phyloP scores from a whole-genome alignment of 2,797 vertebrate species.

The Leptatherina wallacei region DNA sequence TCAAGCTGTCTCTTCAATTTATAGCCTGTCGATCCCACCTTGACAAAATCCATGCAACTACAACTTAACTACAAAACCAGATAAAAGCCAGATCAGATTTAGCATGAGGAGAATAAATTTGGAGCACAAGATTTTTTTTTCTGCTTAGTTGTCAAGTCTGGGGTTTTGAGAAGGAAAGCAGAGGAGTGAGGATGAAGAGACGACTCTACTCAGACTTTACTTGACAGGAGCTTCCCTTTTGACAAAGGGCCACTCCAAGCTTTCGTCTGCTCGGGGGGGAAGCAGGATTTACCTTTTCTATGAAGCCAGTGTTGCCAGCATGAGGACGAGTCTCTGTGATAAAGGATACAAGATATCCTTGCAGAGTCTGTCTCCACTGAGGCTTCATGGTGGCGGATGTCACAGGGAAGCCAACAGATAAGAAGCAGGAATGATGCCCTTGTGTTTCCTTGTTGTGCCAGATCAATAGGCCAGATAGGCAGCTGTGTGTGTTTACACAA shows the following conservation, averaged over 20 bases:
- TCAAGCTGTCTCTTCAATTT: constrained; percentile 53
- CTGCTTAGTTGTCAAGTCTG: constrained; percentile 32
- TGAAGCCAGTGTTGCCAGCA: constrained; percentile 54
- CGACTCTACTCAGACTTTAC: constrained; percentile 30
- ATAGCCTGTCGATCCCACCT: constrained; percentile 19
- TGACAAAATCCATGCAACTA: constrained; percentile 30
- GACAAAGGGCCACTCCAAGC: constrained; percentile 43
- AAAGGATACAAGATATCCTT: constrained; percentile 67
- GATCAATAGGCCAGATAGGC: constrained; percentile 77
- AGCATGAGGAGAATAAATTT: constrained; percentile 41
- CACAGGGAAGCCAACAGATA: constrained; percentile 77
- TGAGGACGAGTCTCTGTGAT: constrained; percentile 47
- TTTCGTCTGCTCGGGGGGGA: constrained; percentile 46
- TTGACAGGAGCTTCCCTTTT: constrained; percentile 56
- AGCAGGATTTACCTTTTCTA: constrained; percentile 37
- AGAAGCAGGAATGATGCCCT: constrained; percentile 78
- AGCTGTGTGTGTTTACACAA: constrained; percentile 73
- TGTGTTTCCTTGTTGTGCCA: constrained; percentile 81
- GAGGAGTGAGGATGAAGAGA: constrained; percentile 29
- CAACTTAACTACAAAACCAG: constrained; percentile 65
- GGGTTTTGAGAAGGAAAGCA: constrained; percentile 24
- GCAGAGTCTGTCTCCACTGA: constrained; percentile 68
- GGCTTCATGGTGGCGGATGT: constrained; percentile 82
- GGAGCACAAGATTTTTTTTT: constrained; percentile 18
- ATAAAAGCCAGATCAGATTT: constrained; percentile 56